A percentile compares a stretch with the other conserved stretches of the same genome.
These are phyloP conservation scores for Drosophila anomelani DNA, from an alignment of 2,888 invertebrate species.

Conservation along the genomic window DNA sequence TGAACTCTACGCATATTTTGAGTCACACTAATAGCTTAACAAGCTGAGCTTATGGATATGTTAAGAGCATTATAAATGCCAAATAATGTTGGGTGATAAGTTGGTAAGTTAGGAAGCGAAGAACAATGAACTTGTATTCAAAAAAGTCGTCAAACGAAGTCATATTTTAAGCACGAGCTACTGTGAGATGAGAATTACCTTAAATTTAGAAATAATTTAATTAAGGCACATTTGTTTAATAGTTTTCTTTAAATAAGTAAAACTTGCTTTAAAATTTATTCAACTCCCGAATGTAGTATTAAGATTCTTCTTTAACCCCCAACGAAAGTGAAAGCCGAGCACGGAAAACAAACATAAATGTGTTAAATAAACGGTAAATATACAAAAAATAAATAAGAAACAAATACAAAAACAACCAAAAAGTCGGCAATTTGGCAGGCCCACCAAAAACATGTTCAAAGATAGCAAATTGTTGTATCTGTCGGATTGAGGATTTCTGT, in stretches of 20 bases:
- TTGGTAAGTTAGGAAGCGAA: background rate
- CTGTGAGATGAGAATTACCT: background rate
- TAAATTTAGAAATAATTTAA: background rate
- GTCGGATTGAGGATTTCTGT: slow-evolving; percentile 35
- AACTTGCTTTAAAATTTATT: background rate
- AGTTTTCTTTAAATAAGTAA: background rate
- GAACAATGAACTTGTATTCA: background rate
- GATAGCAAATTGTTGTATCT: slow-evolving; percentile 45
- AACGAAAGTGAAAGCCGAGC: slow-evolving; percentile 34
- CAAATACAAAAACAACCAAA: slow-evolving; percentile 12
- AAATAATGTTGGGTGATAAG: background rate
- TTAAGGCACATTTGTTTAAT: background rate
- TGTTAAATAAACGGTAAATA: slow-evolving; percentile 31
- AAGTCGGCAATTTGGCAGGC: slow-evolving; percentile 52
- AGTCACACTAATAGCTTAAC: background rate
- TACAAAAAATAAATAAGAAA: slow-evolving; percentile 5
- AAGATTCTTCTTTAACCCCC: background rate
- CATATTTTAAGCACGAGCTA: background rate
- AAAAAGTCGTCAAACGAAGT: background rate
- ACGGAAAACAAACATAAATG: slow-evolving; percentile 18
- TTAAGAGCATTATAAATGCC: background rate
- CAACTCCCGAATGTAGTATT: background rate
- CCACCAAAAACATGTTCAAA: slow-evolving; percentile 48
- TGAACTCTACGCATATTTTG: background rate
- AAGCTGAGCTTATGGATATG: slow-evolving; percentile 5